Evolutionary conservation across 23 tunicate genomes (phyloP), one percentile per base, ranked within the genome.

Genomic region (Oikopleura vanhoeffeni): DNA sequence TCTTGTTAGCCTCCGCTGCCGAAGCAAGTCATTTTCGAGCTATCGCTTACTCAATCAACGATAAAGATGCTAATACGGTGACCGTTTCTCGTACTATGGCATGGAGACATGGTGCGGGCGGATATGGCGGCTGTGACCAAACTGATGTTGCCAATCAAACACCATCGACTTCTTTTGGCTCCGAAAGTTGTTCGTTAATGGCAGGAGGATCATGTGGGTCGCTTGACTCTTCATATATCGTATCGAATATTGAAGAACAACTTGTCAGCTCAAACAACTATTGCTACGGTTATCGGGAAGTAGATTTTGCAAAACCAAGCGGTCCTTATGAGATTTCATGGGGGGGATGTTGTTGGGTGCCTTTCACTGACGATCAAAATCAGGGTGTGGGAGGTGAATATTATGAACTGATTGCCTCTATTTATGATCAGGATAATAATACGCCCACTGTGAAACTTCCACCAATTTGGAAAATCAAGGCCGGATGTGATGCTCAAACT

Each of bases 391-490:
- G 79, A 24, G 35, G 79, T 38, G 79, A 38, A 71, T 18, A 38
- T 71, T 30, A 18, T 18, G 35, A 32, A 4, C 38, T 71, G 34
- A 28, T 28, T 24, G 38, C 79, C 34, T 2, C 2, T 33, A 32
- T 71, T 38, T 18, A 71, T 32, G 79, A 71, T 13, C 35, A 18
- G 32, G 79, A 71, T 2, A 71, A 71, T 30, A 71, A 71, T 71
- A 71, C 79, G 27, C 79, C 79, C 38, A 33, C 2, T 33, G 79
- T 71, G 38, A 71, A 71, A 71, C 4, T 71, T 24, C 79, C 79
- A 2, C 79, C 79, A 71, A 71, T 71, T 71, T 71, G 79, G 79
- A 18, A 30, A 71, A 71, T 71, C 38, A 24, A 18, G 79, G 27
- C 79, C 38, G 79, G 79, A 2, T 71, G 79, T 71, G 24, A 49